Evolutionary conservation across 2,113 vertebrate genomes (phyloP).

Genomic region (Embiotoca jacksoni): DNA sequence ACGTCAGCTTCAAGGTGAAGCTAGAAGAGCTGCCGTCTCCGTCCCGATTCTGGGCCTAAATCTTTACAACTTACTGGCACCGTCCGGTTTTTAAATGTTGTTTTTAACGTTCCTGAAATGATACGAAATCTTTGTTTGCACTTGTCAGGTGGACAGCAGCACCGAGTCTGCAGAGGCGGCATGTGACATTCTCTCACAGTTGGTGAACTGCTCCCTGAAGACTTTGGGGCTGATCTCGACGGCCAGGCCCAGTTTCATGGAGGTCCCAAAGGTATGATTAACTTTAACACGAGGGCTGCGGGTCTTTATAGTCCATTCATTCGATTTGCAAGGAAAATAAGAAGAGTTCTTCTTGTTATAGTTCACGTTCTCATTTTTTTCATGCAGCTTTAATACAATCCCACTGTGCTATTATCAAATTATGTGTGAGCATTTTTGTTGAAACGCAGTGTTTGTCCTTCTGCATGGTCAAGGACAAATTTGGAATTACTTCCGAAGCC

Average conservation of each 20-base stretch:
- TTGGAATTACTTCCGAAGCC: background rate
- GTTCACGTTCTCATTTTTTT: background rate
- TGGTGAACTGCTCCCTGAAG: slow-evolving; percentile 96
- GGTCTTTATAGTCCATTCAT: background rate
- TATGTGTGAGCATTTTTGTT: background rate
- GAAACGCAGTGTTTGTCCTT: background rate
- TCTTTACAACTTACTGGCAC: background rate
- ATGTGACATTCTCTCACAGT: slow-evolving; percentile 95
- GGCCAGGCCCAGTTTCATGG: slow-evolving; percentile 98
- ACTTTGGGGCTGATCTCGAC: slow-evolving; percentile 97
- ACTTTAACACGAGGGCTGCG: background rate
- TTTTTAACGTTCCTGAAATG: background rate
- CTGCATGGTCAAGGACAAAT: background rate
- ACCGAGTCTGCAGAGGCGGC: slow-evolving; percentile 97
- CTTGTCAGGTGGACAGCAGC: slow-evolving; percentile 94
- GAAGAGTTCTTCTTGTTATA: background rate
- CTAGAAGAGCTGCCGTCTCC: background rate
- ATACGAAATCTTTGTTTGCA: slow-evolving; percentile 36
- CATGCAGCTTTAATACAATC: background rate
- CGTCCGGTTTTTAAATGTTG: too few relatives aligned
- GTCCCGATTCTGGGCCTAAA: background rate
- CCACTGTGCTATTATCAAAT: background rate
- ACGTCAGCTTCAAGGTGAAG: slow-evolving; percentile 97
- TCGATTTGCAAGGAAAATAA: background rate
- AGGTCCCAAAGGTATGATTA: slow-evolving; percentile 93